Evolutionary conservation across 2,113 vertebrate genomes (phyloP), one percentile per base, ranked within the genome.

Genomic region (Macquaria ambigua): DNA sequence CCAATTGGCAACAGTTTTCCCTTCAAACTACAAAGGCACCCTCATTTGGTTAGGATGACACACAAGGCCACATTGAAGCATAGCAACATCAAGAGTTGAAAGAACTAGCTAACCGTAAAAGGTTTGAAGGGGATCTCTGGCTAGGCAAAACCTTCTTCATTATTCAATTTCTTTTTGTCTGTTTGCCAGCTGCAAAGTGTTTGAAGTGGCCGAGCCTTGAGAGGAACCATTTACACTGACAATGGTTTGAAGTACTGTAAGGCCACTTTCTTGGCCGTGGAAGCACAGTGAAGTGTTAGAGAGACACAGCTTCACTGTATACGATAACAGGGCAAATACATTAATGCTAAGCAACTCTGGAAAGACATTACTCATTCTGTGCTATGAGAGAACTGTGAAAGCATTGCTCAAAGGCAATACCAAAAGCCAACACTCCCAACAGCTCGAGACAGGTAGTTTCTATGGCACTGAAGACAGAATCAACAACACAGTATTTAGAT

Each of bases 371-470:
- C 82, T 93, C 83, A 91, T 63, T 83, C 56, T 39, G 73, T 85
- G 88, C 89, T 84, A 63, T 81, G 91, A 90, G 80, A 74, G 88
- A 85, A 21, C 89, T 90, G 82, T 79, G 87, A 88, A 91, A 91
- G 87, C 84, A 77, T 89, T 84, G 91, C 90, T 91, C 81, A 81
- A 86, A 89, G 87, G 88, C 89, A 90, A 67, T 70, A 83, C 72
- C 53, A 81, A 82, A 82, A 89, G 87, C 89, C 88, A 92, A 82
- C 67, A 74, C 69, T 93, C 83, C 80, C 79, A 90, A 91, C 91
- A 90, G 74, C 88, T 91, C 25, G 43, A 86, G 91, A 89, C 91
- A 93, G 89, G 93, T 92, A 85, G 94, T 94, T 95, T 90, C 95
- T 92, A 93, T 94, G 93, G 92, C 39, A 23, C 72, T 84, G 66